Evolutionary conservation across 2,888 invertebrate genomes (phyloP).

Genomic region (Teleiodes luculella): DNA sequence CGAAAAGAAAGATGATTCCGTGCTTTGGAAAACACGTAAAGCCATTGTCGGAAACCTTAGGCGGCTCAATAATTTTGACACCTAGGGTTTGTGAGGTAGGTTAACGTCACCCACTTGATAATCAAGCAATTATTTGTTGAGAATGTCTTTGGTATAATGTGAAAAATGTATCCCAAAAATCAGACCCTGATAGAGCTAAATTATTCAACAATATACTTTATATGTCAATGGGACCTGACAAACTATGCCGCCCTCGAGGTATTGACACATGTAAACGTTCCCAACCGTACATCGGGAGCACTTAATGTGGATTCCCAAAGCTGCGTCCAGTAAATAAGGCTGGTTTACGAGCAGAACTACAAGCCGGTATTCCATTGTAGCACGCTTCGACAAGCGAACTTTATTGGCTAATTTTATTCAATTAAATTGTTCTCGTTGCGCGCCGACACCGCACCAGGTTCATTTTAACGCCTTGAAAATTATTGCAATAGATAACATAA

Average conservation of each 20-base stretch:
- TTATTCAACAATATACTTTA: slow-evolving; percentile 5
- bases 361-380: slow-evolving; percentile 73
- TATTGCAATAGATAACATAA: slow-evolving; percentile 66
- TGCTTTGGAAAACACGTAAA: too few species aligned
- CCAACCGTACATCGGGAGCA: slow-evolving; percentile 50
- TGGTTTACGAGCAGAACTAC: slow-evolving; percentile 55
- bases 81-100: too few species aligned
- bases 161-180: too few species aligned
- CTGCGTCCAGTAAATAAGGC: slow-evolving; percentile 62
- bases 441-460: slow-evolving; percentile 41
- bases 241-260: slow-evolving; percentile 45
- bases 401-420: slow-evolving; percentile 78
- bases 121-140: too few species aligned
- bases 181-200: background rate
- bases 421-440: slow-evolving; percentile 70
- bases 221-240: slow-evolving; percentile 24
- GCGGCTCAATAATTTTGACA: too few species aligned
- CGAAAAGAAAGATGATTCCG: too few species aligned
- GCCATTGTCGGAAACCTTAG: too few species aligned
- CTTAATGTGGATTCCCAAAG: slow-evolving; percentile 66
- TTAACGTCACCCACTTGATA: too few species aligned
- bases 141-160: too few species aligned
- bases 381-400: slow-evolving; percentile 60
- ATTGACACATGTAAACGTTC: slow-evolving; percentile 46
- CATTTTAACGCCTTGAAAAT: slow-evolving; percentile 66